phyloP scores from a whole-genome alignment of 2,888 invertebrate species.

The Tipula helvola region DNA sequence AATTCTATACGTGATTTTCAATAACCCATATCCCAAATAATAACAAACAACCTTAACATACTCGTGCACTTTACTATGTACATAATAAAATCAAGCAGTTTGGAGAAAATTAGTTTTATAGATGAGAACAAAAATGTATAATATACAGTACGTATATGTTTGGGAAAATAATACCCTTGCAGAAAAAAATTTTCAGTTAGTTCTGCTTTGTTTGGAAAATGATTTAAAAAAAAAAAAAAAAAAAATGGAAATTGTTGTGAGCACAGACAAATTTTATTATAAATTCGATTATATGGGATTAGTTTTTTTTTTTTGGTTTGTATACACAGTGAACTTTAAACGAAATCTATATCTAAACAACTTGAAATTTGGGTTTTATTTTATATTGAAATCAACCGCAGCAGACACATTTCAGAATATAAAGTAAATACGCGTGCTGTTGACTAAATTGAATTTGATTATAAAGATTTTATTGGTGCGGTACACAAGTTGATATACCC shows the following conservation, averaged over 20 bases:
- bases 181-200: background rate
- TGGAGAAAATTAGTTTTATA: background rate
- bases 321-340: background rate
- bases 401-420: background rate
- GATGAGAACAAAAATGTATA: background rate
- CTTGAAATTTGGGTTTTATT: background rate
- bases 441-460: background rate
- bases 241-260: background rate
- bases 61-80: background rate
- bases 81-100: background rate
- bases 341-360: background rate
- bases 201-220: background rate
- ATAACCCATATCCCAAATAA: background rate
- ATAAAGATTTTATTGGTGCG: background rate
- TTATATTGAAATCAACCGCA: background rate
- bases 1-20: background rate
- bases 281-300: background rate
- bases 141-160: background rate
- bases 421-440: background rate
- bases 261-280: background rate
- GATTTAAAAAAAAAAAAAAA: background rate
- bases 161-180: background rate
- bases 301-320: background rate
- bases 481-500: background rate
- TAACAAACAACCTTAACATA: background rate